Base-by-base conservation (phyloP, 2,113 vertebrate species). In the Diphyllodes magnificus region DNA sequence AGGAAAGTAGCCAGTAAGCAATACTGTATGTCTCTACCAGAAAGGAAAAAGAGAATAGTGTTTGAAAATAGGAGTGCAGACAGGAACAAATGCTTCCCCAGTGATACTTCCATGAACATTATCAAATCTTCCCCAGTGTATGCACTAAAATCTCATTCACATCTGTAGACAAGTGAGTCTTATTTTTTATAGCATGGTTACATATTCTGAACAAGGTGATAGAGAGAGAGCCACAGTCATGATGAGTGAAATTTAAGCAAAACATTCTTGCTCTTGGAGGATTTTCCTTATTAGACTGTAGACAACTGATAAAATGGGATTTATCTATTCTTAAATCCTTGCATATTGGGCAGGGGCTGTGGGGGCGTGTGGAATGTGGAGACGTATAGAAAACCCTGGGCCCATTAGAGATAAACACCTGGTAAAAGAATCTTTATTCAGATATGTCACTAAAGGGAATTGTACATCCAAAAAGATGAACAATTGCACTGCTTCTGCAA, bases 301-400 rank as follows among this genome's bases (percentile, higher is more conserved):
- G 28, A 73, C 11, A 72, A 33, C 7, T 51, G n/a, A 40, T 37
- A 51, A 89, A 79, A 25, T 28, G n/a, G 7, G 11, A 16, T 64
- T 92, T 84, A 47, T 44, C 37, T 68, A 33, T 25, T 85, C 39
- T 68, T 69, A 87, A 82, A 72, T 17, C 17, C 9, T 51, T 84
- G 16, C 5, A 30, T 56, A 20, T 2, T 30, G 21, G 3, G 11
- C 2, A 1, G 14, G 15, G 9, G 14, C 15, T 17, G 23, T 5
- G 57, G 33, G 2, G 2, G 2, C 2, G 10, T 4, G 5, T 14
- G 7, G 4, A 10, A 20, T 3, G 3, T 53, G 22, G 31, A 71
- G 59, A 47, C 15, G 2, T 47, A 22, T 25, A 69, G 49, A 79
- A 90, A 82, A 13, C 6, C 22, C 31, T 72, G 23, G 12, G 18